These are phyloP conservation scores for Harmothoe impar DNA, from an alignment of 2,888 invertebrate genomes.

Conservation along the genomic window DNA sequence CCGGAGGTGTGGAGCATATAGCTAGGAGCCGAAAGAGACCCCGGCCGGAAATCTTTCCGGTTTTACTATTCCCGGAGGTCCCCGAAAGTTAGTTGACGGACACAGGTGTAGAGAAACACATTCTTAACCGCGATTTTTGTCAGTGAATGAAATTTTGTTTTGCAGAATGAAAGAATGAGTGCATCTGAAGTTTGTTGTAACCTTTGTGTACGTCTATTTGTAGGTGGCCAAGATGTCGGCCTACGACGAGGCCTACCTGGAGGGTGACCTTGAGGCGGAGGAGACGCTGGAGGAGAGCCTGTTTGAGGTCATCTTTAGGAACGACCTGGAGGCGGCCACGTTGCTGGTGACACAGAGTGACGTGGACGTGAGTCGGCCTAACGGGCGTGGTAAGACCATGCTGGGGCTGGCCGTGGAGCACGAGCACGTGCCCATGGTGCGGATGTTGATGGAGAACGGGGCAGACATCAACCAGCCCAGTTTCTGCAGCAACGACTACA, in stretches of 20 bases:
- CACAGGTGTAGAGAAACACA: no score
- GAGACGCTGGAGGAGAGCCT: slow-evolving; percentile 54
- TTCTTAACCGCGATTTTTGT: no score
- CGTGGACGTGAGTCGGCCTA: slow-evolving; percentile 66
- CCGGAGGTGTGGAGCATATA: no score
- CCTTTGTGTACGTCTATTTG: no score
- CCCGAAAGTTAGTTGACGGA: no score
- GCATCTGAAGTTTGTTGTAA: no score
- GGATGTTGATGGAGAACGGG: slow-evolving; percentile 64
- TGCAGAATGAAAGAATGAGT: no score
- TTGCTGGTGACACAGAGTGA: slow-evolving; percentile 33
- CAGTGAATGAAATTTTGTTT: no score
- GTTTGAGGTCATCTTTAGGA: slow-evolving; percentile 64
- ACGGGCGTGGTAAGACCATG: slow-evolving; percentile 58
- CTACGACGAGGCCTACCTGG: neutral
- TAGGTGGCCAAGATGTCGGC: slow-evolving; percentile 59
- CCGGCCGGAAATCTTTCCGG: no score
- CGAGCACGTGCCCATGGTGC: slow-evolving; percentile 67
- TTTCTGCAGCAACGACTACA: slow-evolving; percentile 66
- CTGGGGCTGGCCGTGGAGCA: slow-evolving; percentile 68
- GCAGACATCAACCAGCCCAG: slow-evolving; percentile 68
- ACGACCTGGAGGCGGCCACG: slow-evolving; percentile 63
- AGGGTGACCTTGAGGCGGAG: neutral
- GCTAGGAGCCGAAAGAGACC: no score
- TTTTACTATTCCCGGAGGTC: no score